A percentile compares a stretch with the other conserved stretches of the same genome.
These are phyloP conservation scores for Enteromius paludinosus DNA, from an alignment of 2,797 vertebrate species.

Conservation along the genomic window DNA sequence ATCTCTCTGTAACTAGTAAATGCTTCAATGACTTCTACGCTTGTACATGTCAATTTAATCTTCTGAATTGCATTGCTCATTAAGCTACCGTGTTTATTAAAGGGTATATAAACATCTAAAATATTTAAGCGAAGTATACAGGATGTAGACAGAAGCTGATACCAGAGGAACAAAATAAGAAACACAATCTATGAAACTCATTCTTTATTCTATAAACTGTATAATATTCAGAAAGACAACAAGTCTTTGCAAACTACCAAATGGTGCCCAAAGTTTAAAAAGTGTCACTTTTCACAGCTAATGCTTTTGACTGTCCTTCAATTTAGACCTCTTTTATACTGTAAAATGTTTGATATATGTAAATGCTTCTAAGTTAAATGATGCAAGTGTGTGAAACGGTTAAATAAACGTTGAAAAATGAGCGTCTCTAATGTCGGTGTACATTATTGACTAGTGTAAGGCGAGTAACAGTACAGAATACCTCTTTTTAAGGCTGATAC, in stretches of 20 bases:
- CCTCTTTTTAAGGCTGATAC: slow-evolving; percentile 49
- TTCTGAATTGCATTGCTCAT: slow-evolving; percentile 18
- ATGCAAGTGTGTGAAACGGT: slow-evolving; percentile 11
- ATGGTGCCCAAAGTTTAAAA: background rate
- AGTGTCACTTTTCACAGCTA: slow-evolving; percentile 1
- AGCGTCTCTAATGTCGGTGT: background rate
- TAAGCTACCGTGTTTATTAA: slow-evolving; percentile 14
- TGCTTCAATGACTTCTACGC: background rate
- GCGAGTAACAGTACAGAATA: slow-evolving; percentile 47
- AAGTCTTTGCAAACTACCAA: slow-evolving; percentile 23
- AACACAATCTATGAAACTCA: slow-evolving; percentile 16
- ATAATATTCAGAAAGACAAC: slow-evolving; percentile 9
- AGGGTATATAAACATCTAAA: background rate
- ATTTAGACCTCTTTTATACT: slow-evolving; percentile 22
- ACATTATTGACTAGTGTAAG: slow-evolving; percentile 44
- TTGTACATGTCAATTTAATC: background rate
- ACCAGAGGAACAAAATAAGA: background rate
- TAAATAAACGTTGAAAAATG: slow-evolving; percentile 26
- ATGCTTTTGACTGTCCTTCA: background rate
- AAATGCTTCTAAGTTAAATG: slow-evolving; percentile 14
- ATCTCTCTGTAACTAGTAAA: slow-evolving; percentile 8
- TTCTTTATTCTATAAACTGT: slow-evolving; percentile 32
- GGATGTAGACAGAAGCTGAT: background rate
- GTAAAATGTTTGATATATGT: slow-evolving; percentile 24
- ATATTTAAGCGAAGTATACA: background rate